Base-by-base conservation (phyloP, 35 echinoderm and acorn worm species). In the Chiridota heheva region DNA sequence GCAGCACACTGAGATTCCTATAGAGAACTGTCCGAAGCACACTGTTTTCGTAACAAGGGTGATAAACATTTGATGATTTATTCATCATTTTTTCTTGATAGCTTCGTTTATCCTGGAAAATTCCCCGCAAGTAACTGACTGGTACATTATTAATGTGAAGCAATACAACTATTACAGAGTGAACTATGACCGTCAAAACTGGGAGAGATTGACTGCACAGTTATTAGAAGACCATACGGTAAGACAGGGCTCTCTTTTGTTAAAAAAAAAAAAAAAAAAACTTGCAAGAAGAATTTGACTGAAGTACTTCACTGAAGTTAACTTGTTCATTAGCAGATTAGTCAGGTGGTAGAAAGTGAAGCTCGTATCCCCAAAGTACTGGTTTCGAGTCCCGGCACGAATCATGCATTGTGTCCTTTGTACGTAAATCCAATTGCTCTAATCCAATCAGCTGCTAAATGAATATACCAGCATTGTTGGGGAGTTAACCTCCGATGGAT, bases 141-240 rank as follows among this genome's bases (percentile, higher is more conserved):
- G 88, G 88, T 84, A 59, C 15, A 18, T 91, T 20, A 58, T 78
- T n/a, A 91, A 91, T 42, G 44, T 68, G 20, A 76, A 63, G 27
- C 88, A 91, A 62, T 85, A 85, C 35, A 81, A 81, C 18, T 91
- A 70, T 24, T 91, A 85, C 72, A 57, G 88, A 60, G 88, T 91
- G 1, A 85, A 91, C 38, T 91, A 91, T 24, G 81, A 84, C n/a
- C 0, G 40, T 10, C 63, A 72, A 13, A 91, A 85, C 32, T 91
- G 88, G 88, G 39, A 78, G 2, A 57, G 55, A 25, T 29, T 91
- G 30, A 60, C 72, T 16, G 2, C 17, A 20, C 81, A 85, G 44
- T 55, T 91, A 1, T 36, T 70, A 33, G 24, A 12, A 7, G 40
- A 91, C 32, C 35, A 44, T 25, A 45, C 42, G 17, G 84, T 85